phyloP scores from a whole-genome alignment of 2,888 invertebrate genomes.

The Drosophila quinaria region DNA sequence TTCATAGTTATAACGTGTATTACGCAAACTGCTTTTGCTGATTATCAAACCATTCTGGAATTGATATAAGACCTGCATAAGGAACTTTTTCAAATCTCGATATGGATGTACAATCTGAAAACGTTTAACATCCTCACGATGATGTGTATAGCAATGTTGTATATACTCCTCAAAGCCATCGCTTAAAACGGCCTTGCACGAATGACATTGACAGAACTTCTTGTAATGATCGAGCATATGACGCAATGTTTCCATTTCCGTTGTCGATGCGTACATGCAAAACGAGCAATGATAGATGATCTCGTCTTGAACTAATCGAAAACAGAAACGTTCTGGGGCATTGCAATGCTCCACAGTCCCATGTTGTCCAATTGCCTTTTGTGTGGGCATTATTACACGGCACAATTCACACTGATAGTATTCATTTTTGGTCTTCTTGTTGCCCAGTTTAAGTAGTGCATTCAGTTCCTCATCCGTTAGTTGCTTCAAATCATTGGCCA shows the following conservation, averaged over 20 bases:
- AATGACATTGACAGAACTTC: conserved; percentile 68
- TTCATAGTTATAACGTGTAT: conserved; percentile 63
- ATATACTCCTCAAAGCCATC: conserved; percentile 75
- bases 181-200: conserved; percentile 51
- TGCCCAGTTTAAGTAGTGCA: conserved; percentile 55
- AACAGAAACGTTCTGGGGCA: conserved; percentile 62
- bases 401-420: conserved; percentile 80
- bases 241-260: conserved; percentile 79
- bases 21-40: conserved; percentile 70
- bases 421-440: conserved; percentile 17
- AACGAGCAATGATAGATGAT: conserved; percentile 86
- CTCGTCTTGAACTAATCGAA: conserved; percentile 70
- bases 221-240: conserved; percentile 85
- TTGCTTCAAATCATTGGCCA: conserved; percentile 74
- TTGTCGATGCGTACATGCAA: conserved; percentile 84
- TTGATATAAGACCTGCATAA: conserved; percentile 71
- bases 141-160: conserved; percentile 76
- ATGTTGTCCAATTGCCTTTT: conserved; percentile 69
- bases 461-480: conserved; percentile 53
- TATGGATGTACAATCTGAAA: conserved; percentile 65
- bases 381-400: conserved; percentile 73
- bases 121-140: conserved; percentile 55
- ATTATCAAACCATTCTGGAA: conserved; percentile 82
- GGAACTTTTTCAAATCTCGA: conserved; percentile 58
- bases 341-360: conserved; percentile 53